These are phyloP conservation scores for Saxidomus purpurata DNA, from an alignment of 1,140 invertebrate species.

Conservation along the genomic window DNA sequence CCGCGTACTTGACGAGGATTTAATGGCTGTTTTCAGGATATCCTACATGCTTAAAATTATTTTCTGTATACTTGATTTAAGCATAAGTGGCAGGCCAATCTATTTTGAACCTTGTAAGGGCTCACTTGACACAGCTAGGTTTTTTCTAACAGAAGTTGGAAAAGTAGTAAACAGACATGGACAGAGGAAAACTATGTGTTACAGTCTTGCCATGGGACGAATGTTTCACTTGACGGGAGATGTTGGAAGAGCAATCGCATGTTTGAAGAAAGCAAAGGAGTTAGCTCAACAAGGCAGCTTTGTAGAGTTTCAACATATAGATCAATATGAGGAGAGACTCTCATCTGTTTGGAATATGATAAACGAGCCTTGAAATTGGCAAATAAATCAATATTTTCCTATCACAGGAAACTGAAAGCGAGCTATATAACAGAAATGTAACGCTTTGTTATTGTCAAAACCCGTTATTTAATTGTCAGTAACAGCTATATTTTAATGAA, in stretches of 20 bases:
- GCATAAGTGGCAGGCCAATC: neutral
- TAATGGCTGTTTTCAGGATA: neutral
- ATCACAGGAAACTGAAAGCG: no score
- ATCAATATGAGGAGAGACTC: neutral
- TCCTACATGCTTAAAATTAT: neutral
- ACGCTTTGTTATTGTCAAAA: no score
- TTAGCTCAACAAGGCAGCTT: neutral
- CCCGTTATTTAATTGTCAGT: no score
- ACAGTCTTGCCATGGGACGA: neutral
- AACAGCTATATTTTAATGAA: no score
- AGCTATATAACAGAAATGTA: no score
- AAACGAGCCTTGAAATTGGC: no score
- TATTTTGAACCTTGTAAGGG: neutral
- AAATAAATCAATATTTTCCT: no score
- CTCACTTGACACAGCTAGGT: neutral
- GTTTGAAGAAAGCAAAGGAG: neutral
- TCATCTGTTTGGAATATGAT: no score
- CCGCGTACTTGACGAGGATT: neutral
- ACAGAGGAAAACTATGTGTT: neutral
- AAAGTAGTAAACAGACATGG: neutral
- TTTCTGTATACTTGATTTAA: neutral
- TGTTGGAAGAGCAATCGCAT: neutral
- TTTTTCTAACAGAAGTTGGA: neutral
- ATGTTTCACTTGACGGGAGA: neutral
- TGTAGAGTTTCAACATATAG: neutral